These are phyloP conservation scores for Rhagoletis pomonella DNA, from an alignment of 1,140 invertebrate species.

Conservation along the genomic window DNA sequence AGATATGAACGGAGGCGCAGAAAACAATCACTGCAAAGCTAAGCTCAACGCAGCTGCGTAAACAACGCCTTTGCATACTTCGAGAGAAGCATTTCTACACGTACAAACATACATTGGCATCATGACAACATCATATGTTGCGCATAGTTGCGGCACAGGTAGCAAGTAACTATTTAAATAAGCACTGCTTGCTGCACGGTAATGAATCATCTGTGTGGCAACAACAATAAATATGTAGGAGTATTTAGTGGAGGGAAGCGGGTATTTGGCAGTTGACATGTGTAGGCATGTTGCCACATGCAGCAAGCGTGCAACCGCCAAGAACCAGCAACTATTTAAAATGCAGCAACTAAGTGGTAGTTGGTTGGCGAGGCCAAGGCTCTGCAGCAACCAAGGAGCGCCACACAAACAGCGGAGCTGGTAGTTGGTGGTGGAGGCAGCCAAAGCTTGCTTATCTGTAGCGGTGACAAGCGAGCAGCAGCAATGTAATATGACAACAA, in stretches of 20 bases:
- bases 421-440: background rate
- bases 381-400: background rate
- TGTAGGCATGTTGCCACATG: constrained; percentile 4
- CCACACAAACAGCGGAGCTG: background rate
- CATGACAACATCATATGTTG: background rate
- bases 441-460: constrained; percentile 4
- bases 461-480: background rate
- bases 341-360: background rate
- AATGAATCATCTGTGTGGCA: constrained; percentile 44
- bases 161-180: constrained; percentile 51
- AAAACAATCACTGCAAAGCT: constrained; percentile 36
- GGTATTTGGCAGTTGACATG: constrained; percentile 12
- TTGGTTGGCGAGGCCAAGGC: no score
- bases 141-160: constrained; percentile 21
- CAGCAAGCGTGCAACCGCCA: background rate
- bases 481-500: background rate
- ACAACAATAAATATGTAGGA: constrained; percentile 28
- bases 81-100: background rate
- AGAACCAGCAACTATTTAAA: background rate
- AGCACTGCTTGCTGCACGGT: constrained; percentile 17
- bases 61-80: constrained; percentile 29
- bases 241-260: no score
- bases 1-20: no score
- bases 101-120: background rate
- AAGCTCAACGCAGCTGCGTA: constrained; percentile 32